Percentiles rank a stretch among this genome's conserved stretches.
phyloP scores from a whole-genome alignment of 2,113 vertebrate genomes.

The Cephalopterus ornatus region DNA sequence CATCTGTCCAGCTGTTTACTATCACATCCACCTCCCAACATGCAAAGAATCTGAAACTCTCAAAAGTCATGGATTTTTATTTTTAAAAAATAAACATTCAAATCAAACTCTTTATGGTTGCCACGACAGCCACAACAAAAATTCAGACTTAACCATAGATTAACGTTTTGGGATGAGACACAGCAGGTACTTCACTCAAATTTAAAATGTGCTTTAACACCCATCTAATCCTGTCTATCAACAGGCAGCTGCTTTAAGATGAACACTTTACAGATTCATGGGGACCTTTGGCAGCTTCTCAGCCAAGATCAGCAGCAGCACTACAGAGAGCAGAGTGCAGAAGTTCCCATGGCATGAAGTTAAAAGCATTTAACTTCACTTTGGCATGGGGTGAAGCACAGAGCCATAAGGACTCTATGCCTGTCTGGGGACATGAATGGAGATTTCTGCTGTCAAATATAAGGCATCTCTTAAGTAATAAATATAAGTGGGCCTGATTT shows the following conservation, averaged over 20 bases:
- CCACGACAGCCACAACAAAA: background rate
- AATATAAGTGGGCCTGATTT: background rate
- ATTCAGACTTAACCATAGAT: background rate
- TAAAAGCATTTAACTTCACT: background rate
- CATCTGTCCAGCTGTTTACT: conserved; percentile 14
- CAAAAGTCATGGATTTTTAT: background rate
- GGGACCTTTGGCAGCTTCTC: background rate
- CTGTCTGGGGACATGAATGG: background rate
- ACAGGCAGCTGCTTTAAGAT: background rate
- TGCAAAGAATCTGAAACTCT: background rate
- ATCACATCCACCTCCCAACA: background rate
- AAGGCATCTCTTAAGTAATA: background rate
- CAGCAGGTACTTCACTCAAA: background rate
- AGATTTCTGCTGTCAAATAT: background rate
- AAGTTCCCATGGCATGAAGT: background rate
- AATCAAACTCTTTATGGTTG: background rate
- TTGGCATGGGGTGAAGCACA: background rate
- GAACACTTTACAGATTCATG: background rate
- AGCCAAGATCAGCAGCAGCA: background rate
- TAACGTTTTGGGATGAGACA: background rate
- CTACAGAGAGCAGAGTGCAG: rapidly evolving
- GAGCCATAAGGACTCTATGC: background rate
- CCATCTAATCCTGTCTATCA: background rate
- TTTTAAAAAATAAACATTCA: background rate
- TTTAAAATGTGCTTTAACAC: background rate